Conservation (phyloP, 2,797 vertebrate species). For the Carapus acus region DNA sequence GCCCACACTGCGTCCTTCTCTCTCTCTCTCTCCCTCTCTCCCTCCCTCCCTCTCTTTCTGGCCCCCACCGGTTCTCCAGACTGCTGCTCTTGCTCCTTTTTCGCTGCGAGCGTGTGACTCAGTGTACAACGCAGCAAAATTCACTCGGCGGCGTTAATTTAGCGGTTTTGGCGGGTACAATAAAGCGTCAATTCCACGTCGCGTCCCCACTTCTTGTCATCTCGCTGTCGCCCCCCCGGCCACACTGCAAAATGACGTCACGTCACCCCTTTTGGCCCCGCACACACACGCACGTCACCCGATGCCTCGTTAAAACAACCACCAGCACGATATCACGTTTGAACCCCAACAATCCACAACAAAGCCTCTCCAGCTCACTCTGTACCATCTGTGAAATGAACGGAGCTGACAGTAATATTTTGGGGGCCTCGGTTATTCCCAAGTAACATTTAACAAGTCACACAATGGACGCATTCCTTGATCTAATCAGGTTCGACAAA, state of each 20-base stretch:
- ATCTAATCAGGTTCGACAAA: too few species aligned
- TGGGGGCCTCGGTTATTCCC: too few species aligned
- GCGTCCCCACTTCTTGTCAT: background rate
- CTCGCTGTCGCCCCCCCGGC: conserved; percentile 6
- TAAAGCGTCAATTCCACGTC: background rate
- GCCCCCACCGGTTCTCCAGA: conserved; percentile 42
- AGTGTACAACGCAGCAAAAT: conserved; percentile 34
- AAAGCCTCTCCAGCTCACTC: too few species aligned
- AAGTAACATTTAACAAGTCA: too few species aligned
- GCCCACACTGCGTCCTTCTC: conserved; percentile 83
- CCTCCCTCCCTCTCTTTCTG: conserved; percentile 25
- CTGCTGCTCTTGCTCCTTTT: conserved; percentile 57
- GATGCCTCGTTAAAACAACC: too few species aligned
- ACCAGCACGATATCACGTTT: too few species aligned
- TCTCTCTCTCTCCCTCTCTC: conserved; percentile 36
- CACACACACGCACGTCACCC: background rate
- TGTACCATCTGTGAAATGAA: too few species aligned
- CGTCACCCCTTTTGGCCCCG: conserved; percentile 31
- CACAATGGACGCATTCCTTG: too few species aligned
- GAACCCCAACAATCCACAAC: too few species aligned
- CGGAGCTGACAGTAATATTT: too few species aligned
- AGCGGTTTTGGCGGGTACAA: background rate
- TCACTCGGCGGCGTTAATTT: conserved; percentile 32
- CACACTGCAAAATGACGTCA: conserved; percentile 80
- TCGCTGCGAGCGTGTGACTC: conserved; percentile 52